A percentile compares a stretch with the other conserved stretches of the same genome.
Evolutionary conservation across 2,113 vertebrate genomes (phyloP).

Genomic region (Eptatretus burgeri): DNA sequence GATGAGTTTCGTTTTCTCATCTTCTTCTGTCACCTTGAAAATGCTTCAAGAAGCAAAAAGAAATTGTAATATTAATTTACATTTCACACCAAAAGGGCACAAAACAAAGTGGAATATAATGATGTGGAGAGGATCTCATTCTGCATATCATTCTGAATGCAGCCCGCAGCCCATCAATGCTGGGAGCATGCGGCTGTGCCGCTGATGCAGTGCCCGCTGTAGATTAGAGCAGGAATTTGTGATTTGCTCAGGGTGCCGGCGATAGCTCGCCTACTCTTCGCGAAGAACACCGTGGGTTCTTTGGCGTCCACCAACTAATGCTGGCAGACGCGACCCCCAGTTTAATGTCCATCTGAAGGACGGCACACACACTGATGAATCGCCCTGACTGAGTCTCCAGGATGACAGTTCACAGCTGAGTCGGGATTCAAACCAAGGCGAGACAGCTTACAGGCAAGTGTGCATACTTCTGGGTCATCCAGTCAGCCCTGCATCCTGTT

Average conservation of each 20-base stretch:
- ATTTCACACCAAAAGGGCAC: conserved; percentile 2
- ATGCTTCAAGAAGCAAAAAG: conserved; percentile 23
- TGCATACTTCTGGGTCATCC: too few species aligned
- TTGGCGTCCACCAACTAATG: too few species aligned
- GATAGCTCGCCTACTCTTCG: too few species aligned
- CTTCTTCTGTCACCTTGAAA: conserved; percentile 89
- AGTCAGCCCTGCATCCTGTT: background rate
- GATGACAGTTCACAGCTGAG: too few species aligned
- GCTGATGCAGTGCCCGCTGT: background rate
- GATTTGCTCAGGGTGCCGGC: too few species aligned
- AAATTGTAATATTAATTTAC: background rate
- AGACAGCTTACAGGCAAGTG: too few species aligned
- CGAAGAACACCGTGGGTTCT: too few species aligned
- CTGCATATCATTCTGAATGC: background rate
- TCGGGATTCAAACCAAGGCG: too few species aligned
- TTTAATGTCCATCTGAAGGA: too few species aligned
- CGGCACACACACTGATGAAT: too few species aligned
- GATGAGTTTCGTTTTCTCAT: conserved; percentile 69
- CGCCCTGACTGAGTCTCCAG: too few species aligned
- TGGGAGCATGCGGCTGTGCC: background rate
- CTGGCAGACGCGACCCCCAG: too few species aligned
- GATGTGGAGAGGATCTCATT: background rate
- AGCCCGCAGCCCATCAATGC: background rate
- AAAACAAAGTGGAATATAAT: background rate
- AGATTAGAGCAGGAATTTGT: background rate